Evolutionary conservation across 2,888 invertebrate genomes (phyloP), one percentile per base, ranked within the genome.

Genomic region (Heliconius aoede): DNA sequence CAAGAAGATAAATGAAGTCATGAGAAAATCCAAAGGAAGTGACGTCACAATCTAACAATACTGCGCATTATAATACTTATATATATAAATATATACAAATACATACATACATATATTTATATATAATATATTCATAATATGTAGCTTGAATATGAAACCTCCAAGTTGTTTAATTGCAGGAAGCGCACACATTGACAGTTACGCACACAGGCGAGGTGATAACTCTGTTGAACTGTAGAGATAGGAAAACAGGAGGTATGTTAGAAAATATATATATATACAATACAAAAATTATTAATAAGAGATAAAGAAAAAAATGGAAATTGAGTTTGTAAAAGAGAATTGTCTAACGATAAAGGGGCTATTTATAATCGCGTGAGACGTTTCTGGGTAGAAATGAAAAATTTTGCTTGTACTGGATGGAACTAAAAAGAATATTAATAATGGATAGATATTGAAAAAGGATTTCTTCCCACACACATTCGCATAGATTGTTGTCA

Each of bases 141-240:
- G 81, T 79, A 78, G 78, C 78, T 77, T 80, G 78, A 78, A 81
- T 81, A 82, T 83, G 84, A 84, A 84, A 87, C 85, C 85, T 82
- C 74, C 76, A 85, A 84, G 86, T 82, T 78, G 81, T 84, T 85
- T 91, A 89, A 91, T 90, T 87, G 83, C 91, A 90, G 91, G 91
- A 91, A 91, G 85, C 83, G 76, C 80, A 83, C 84, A 79, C 81
- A 83, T 80, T 78, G 83, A 83, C 81, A 79, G 82, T 81, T 76
- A 81, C 74, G 77, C 81, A 82, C 80, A 87, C 84, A 78, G 83
- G 85, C 40, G 40, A 7, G 40, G 60, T 72, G 82, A 86, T 83
- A 80, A 72, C 78, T 80, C 82, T 85, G 84, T 82, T 82, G 81
- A 82, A 81, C 81, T 78, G 87, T 86, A 90, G 72, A 15, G 89